Conservation (phyloP, 2,888 invertebrate species). For the Dastarcus helophoroides region DNA sequence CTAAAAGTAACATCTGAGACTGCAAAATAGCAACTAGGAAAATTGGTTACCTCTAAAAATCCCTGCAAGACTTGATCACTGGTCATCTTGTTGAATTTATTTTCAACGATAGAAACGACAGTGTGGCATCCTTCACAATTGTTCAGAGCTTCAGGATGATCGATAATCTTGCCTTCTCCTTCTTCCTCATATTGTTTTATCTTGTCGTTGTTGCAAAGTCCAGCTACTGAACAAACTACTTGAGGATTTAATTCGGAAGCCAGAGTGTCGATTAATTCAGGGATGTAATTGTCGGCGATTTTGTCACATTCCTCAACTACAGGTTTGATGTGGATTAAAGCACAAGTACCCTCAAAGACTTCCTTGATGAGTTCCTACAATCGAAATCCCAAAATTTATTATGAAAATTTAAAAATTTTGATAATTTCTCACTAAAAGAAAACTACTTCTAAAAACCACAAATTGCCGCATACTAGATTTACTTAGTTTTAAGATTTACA, state of each 20-base stretch:
- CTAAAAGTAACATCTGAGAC: conserved; percentile 30
- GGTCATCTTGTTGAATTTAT: conserved; percentile 42
- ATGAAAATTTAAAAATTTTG: no score
- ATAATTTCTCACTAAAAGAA: no score
- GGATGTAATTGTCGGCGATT: conserved; percentile 74
- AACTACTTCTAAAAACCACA: no score
- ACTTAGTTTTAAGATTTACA: no score
- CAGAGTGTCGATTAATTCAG: conserved; percentile 75
- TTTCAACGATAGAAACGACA: conserved; percentile 42
- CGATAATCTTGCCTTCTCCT: conserved; percentile 27
- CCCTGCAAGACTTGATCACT: conserved; percentile 47
- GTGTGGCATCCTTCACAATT: conserved; percentile 41
- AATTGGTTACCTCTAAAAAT: conserved; percentile 40
- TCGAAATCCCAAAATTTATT: no score
- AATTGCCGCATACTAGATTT: no score
- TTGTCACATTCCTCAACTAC: conserved; percentile 65
- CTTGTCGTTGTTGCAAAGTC: conserved; percentile 68
- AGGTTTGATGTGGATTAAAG: conserved; percentile 62
- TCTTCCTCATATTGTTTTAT: conserved; percentile 55
- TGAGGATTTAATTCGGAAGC: conserved; percentile 87
- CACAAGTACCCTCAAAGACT: conserved; percentile 82
- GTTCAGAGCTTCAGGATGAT: neutral
- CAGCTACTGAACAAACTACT: conserved; percentile 77
- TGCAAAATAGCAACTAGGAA: neutral
- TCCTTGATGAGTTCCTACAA: conserved; percentile 65